phyloP scores from a whole-genome alignment of 2,797 vertebrate genomes.

The Nyctalus aviator region DNA sequence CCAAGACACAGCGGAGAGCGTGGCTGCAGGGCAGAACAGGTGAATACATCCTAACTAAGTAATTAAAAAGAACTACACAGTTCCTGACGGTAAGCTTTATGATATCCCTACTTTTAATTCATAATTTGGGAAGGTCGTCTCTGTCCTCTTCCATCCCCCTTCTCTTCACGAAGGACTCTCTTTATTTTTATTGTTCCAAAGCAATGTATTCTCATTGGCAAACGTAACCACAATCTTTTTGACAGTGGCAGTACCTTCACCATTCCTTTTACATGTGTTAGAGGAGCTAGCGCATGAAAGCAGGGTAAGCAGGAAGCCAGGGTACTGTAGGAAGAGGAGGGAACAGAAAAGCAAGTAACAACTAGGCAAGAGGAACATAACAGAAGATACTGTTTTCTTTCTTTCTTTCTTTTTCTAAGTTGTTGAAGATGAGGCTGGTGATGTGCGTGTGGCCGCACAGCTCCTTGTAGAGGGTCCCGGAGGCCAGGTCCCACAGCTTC shows the following conservation, averaged over 20 bases:
- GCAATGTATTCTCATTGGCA: constrained; percentile 45
- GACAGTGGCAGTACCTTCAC: constrained; percentile 35
- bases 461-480: constrained; percentile 95
- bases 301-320: not conserved
- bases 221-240: not conserved
- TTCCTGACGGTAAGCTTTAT: not conserved
- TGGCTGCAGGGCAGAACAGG: not conserved
- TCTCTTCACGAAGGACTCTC: not conserved
- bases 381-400: not conserved
- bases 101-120: not conserved
- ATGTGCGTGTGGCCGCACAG: constrained; percentile 96
- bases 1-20: not conserved
- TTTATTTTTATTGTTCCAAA: not conserved
- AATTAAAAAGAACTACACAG: not conserved
- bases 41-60: not conserved
- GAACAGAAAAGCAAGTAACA: not conserved
- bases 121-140: not conserved
- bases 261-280: constrained; percentile 1
- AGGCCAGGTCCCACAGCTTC: constrained; percentile 97
- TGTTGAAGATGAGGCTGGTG: constrained; percentile 93
- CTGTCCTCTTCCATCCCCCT: not conserved
- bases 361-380: not conserved
- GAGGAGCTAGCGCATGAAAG: not conserved
- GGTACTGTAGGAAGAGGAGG: not conserved
- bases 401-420: constrained; percentile 38